Evolutionary conservation across 2,113 vertebrate genomes (phyloP).

Genomic region (Dendropsophus ebraccatus): DNA sequence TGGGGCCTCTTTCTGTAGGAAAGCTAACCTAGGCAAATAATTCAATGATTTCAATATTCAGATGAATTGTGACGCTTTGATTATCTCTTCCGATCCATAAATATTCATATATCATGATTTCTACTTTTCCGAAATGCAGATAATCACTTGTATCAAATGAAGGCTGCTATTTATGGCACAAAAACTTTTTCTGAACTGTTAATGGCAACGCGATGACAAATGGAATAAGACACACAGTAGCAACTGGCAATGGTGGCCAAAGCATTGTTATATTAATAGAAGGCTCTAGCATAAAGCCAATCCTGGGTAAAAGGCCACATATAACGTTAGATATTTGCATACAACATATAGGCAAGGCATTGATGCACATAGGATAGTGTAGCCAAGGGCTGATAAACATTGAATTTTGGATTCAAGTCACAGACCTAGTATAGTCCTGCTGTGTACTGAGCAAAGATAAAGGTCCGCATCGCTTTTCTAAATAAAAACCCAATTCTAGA

Average conservation of each 20-base stretch:
- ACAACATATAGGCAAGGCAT: too few species aligned
- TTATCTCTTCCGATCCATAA: not conserved
- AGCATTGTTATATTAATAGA: not conserved
- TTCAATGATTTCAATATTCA: not conserved
- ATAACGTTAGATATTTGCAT: not conserved
- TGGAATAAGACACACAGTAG: not conserved
- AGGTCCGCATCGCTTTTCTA: constrained; percentile 35
- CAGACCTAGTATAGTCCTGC: constrained; percentile 14
- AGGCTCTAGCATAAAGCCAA: not conserved
- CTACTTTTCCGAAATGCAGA: not conserved
- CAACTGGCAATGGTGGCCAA: not conserved
- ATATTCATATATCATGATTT: constrained; percentile 26
- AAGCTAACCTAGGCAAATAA: not conserved
- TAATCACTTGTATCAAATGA: not conserved
- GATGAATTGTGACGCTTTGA: not conserved
- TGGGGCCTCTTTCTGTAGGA: not conserved
- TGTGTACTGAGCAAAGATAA: constrained; percentile 39
- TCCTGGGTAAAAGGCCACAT: not conserved
- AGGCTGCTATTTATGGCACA: not conserved
- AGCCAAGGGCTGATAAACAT: constrained; percentile 5
- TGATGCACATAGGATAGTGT: not conserved
- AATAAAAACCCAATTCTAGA: constrained; percentile 48
- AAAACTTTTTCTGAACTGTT: not conserved
- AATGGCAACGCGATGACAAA: not conserved
- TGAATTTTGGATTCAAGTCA: constrained; percentile 39